Evolutionary conservation across 2,888 invertebrate genomes (phyloP), one percentile per base, ranked within the genome.

Genomic region (Sphaerophoria rueppellii): DNA sequence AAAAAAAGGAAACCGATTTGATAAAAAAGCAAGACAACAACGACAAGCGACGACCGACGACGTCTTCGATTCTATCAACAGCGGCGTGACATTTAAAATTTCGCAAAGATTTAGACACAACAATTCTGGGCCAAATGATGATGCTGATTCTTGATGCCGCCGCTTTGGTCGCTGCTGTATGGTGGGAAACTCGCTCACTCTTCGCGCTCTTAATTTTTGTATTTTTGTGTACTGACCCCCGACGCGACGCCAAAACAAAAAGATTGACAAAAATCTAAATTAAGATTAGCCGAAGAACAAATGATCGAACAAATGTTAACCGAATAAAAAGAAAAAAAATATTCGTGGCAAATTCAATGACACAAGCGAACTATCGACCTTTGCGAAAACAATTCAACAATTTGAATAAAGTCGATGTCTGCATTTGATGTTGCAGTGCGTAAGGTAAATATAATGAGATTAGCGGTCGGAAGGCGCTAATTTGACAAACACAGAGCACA

Each of bases 141-240:
- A 7, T 58, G 70, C 12, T 34, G 40, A 40, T 55, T 61, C 69
- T 48, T 73, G 54, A 58, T 48, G 67, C n/a, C 58, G 50, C 58
- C 67, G 54, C 54, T 24, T 37, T 11, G 9, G 55, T 43, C 55
- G 48, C 69, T 12, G 5, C 6, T 12, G 37, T 57, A 1, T 4
- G 1, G 35, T 48, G 6, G n/a, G 24, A 24, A 24, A 24, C 40
- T 34, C 0, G 34, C 9, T 60, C 67, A 2, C 24, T 24, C 24
- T 24, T 57, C 43, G 70, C 58, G 58, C 72, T 46, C 24, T 24
- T 24, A 24, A 24, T 74, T 74, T 16, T 65, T 70, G 40, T 75
- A 75, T 75, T 75, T 67, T 79, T 71, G 80, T 75, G 67, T 72
- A 72, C 75, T 80, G 83, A 83, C 75, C 83, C 71, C 83, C 71